Conservation (phyloP, 2,888 invertebrate species). For the Papilio demoleus region DNA sequence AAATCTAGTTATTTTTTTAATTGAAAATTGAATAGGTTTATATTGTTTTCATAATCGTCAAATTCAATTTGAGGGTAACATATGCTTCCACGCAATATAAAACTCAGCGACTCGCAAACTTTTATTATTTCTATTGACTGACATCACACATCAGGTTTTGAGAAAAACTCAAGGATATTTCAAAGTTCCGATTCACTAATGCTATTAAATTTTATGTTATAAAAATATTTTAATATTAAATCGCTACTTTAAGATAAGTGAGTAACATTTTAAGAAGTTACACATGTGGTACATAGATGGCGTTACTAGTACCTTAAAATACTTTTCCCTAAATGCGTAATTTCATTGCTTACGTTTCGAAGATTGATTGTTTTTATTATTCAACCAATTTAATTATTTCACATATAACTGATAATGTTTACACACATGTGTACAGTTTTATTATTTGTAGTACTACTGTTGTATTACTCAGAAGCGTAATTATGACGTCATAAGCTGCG, state of each 20-base stretch:
- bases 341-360: not conserved
- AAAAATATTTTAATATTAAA: not conserved
- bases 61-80: not conserved
- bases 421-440: not conserved
- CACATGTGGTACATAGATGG: slow-evolving; percentile 55
- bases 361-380: not conserved
- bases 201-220: slow-evolving; percentile 10
- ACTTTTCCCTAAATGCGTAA: slow-evolving; percentile 23
- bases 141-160: slow-evolving; percentile 24
- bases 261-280: slow-evolving; percentile 44
- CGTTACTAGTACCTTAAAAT: slow-evolving; percentile 47
- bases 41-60: not conserved
- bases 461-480: slow-evolving; percentile 59
- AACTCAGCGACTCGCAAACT: not conserved
- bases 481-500: slow-evolving; percentile 71
- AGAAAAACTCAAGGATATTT: slow-evolving; percentile 7
- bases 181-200: slow-evolving; percentile 6
- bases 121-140: slow-evolving; percentile 11
- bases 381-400: not conserved
- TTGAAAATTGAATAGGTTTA: not conserved
- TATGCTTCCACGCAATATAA: slow-evolving; percentile 18
- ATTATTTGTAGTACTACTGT: slow-evolving; percentile 45
- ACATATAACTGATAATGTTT: not conserved
- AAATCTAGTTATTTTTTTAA: slow-evolving; percentile 6
- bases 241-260: not conserved